Base-by-base conservation (phyloP, 2,113 vertebrate species). In the Synchiropus splendidus region DNA sequence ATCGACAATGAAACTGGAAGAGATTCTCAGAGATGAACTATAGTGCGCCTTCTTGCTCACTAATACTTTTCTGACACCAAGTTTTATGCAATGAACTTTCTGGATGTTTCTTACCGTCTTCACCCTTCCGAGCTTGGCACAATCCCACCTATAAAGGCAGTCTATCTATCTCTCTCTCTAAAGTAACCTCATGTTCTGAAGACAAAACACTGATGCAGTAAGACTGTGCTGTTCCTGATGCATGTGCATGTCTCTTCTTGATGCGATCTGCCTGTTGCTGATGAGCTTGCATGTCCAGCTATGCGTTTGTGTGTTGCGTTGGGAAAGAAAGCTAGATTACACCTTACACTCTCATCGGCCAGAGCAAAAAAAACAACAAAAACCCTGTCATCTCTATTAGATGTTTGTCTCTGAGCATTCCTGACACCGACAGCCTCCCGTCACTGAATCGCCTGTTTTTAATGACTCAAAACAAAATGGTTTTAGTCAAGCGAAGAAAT, bases 311-410 rank as follows among this genome's bases (percentile, higher is more conserved):
- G 58, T 78, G 72, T 81, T 67, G 69, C 54, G 75, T 77, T 82
- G 75, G 73, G 74, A 82, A 81, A 75, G 74, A 74, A 84, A 84
- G 85, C 81, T 84, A 84, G 82, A 88, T 88, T 85, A 88, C 86
- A 86, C 86, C 86, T 81, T 84, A 72, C 60, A 54, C 70, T 70
- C 72, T 73, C 58, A 71, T 62, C 57, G 71, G 54, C 66, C 69
- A 66, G 75, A 72, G 54, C 63, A 45, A 75, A 33, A 2, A 18
- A 54, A 63, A 45, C 74, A 45, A 2, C 12, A 35, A 35, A 16
- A 76, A 45, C 38, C 62, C 74, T 56, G 58, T 70, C 72, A 75
- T 73, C 70, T 74, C 74, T 73, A 75, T 74, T 78, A 69, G 70
- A 72, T 67, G 69, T 77, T 76, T 75, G 70, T 64, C 73, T 69